These are phyloP conservation scores for Orthonyx spaldingii DNA, from an alignment of 2,113 vertebrate genomes.

Conservation along the genomic window DNA sequence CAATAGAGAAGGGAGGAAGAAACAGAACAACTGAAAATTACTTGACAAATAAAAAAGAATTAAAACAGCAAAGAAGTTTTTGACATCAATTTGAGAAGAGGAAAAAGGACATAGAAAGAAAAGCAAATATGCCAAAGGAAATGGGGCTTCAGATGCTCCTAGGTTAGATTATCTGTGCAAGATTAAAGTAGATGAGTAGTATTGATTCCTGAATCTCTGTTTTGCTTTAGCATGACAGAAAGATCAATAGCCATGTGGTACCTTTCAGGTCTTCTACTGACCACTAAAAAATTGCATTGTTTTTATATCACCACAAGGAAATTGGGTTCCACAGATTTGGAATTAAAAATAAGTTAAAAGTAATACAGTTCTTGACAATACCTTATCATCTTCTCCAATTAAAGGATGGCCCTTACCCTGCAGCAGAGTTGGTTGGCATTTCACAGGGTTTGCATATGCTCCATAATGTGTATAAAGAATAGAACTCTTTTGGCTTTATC, in stretches of 20 bases:
- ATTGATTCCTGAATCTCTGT: too few species aligned
- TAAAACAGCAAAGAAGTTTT: background rate
- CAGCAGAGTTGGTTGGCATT: background rate
- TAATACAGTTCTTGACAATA: background rate
- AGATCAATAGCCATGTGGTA: too few species aligned
- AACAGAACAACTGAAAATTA: background rate
- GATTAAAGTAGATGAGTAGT: background rate
- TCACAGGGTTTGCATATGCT: background rate
- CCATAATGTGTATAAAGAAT: fast-evolving
- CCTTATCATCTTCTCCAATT: background rate
- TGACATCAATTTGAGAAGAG: background rate
- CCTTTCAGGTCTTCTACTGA: background rate
- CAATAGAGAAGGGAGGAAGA: background rate
- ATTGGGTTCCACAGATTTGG: background rate
- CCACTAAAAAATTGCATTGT: background rate
- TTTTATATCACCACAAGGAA: background rate
- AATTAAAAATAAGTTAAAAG: background rate
- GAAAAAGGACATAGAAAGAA: background rate
- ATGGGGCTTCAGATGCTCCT: background rate
- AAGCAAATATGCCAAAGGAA: background rate
- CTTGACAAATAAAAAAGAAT: background rate
- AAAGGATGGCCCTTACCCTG: background rate
- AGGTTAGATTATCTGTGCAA: background rate
- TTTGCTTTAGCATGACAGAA: background rate
- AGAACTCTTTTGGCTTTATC: background rate